Percentiles rank a stretch among this genome's conserved stretches.
Evolutionary conservation across 2,797 vertebrate species (phyloP).

Genomic region (Lophius americanus): DNA sequence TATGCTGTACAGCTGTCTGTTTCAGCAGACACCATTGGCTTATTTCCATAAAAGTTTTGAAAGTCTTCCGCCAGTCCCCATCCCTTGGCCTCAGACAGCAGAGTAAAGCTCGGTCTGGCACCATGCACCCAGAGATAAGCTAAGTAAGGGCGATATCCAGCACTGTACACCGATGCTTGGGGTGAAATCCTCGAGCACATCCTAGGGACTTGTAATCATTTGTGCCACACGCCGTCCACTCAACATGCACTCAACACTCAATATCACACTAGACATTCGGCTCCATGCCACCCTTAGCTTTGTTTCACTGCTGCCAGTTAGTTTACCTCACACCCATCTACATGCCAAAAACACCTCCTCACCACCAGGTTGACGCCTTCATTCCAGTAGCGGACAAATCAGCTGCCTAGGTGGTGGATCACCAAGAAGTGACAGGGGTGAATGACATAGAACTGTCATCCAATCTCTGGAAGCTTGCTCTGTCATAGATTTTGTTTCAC

Average conservation of each 20-base stretch:
- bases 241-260: conserved; percentile 55
- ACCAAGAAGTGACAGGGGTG: conserved; percentile 8
- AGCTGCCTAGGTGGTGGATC: conserved; percentile 4
- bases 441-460: conserved; percentile 33
- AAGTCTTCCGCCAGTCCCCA: conserved; percentile 49
- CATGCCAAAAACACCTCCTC: conserved; percentile 52
- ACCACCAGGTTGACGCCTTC: conserved; percentile 35
- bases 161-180: conserved; percentile 28
- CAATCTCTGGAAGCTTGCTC: conserved; percentile 24
- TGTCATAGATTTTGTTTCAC: neutral
- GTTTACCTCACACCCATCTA: conserved; percentile 39
- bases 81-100: conserved; percentile 38
- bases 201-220: conserved; percentile 63
- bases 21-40: neutral
- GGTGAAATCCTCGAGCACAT: conserved; percentile 32
- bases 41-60: conserved; percentile 36
- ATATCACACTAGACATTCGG: conserved; percentile 39
- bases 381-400: conserved; percentile 37
- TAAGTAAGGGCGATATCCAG: conserved; percentile 44
- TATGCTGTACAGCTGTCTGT: conserved; percentile 27
- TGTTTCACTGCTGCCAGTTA: conserved; percentile 18
- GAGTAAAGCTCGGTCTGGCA: conserved; percentile 43
- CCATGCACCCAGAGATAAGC: conserved; percentile 59
- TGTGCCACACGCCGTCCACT: conserved; percentile 62
- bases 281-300: conserved; percentile 20